These are phyloP conservation scores for Meleagris gallopavo DNA, from an alignment of 2,113 vertebrate genomes.

Conservation along the genomic window DNA sequence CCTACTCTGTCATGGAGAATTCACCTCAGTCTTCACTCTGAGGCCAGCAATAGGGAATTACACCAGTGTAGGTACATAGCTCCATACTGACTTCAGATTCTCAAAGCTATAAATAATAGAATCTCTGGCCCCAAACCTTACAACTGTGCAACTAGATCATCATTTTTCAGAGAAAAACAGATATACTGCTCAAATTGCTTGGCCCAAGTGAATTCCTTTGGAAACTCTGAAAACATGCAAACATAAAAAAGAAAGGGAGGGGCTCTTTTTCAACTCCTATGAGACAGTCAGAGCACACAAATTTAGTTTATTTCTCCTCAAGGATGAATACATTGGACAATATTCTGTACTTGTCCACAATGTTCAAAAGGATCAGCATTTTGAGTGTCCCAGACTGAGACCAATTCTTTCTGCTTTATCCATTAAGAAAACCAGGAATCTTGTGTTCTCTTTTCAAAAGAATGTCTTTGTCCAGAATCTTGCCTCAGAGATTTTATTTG, in stretches of 20 bases:
- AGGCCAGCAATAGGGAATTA: neutral
- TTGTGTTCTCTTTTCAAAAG: slow-evolving; percentile 64
- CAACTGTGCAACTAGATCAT: neutral
- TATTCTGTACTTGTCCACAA: neutral
- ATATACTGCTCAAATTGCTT: neutral
- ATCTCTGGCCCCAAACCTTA: neutral
- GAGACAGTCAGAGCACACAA: neutral
- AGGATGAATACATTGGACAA: slow-evolving; percentile 18
- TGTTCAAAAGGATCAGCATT: slow-evolving; percentile 35
- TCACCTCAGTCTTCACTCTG: neutral
- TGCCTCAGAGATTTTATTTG: slow-evolving; percentile 58
- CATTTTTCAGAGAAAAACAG: slow-evolving; percentile 11
- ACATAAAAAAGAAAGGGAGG: neutral
- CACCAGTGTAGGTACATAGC: neutral
- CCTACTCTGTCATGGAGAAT: neutral
- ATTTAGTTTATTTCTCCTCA: slow-evolving; percentile 20
- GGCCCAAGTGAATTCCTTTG: neutral
- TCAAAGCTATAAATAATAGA: neutral
- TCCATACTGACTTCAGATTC: neutral
- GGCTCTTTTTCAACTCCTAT: neutral
- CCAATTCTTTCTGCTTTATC: slow-evolving; percentile 53
- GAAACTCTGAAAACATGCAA: neutral
- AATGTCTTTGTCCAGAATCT: slow-evolving; percentile 55
- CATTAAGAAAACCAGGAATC: slow-evolving; percentile 54
- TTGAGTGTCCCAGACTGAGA: neutral